Conservation (phyloP, 1,140 invertebrate genomes). For the Portunus trituberculatus region DNA sequence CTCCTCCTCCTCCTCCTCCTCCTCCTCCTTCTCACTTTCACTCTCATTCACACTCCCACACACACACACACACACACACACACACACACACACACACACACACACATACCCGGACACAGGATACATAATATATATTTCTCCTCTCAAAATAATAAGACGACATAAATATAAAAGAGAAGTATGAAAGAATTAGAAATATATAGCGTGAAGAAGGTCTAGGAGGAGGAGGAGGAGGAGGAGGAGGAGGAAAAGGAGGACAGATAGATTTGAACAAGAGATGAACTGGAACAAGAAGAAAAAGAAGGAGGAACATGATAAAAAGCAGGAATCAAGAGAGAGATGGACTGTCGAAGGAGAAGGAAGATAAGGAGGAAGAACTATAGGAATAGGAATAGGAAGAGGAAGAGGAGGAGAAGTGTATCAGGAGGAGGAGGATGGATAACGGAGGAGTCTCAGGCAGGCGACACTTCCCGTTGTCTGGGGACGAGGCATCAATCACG, state of each 20-base stretch:
- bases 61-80: no score
- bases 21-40: not conserved
- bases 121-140: no score
- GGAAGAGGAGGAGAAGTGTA: not conserved
- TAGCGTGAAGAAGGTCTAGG: not conserved
- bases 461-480: slow-evolving; percentile 30
- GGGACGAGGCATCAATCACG: slow-evolving; percentile 41
- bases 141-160: not conserved
- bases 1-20: not conserved
- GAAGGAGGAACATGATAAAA: not conserved
- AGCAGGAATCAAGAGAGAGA: not conserved
- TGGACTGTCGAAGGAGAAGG: not conserved
- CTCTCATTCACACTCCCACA: not conserved
- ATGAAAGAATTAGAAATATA: not conserved
- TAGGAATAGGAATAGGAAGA: not conserved
- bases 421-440: not conserved
- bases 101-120: no score
- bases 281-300: not conserved
- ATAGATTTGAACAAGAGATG: not conserved
- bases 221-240: not conserved
- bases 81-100: no score
- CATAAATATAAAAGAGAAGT: not conserved
- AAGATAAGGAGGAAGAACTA: not conserved
- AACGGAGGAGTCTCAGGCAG: not conserved
- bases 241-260: not conserved